Conservation (phyloP, 2,797 vertebrate species). For the Enteromius unitaeniatus region DNA sequence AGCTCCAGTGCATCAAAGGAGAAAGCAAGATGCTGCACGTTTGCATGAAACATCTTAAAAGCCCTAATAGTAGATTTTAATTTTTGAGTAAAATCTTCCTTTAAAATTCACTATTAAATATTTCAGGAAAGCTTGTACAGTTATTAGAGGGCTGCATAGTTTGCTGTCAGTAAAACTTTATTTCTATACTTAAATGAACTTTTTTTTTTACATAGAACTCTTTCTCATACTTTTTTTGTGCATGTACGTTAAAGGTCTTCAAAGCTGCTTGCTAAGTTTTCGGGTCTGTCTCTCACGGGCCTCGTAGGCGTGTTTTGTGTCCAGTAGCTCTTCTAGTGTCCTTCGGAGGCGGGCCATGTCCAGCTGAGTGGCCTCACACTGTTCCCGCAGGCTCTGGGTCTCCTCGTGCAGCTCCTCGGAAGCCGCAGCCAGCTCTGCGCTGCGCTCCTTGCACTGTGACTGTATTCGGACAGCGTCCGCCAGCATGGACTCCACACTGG, state of each 20-base stretch:
- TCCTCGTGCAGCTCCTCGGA: conserved; percentile 71
- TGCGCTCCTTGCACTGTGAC: conserved; percentile 72
- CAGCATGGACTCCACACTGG: conserved; percentile 78
- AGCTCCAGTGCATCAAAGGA: background rate
- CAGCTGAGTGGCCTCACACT: conserved; percentile 71
- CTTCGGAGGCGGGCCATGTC: conserved; percentile 76
- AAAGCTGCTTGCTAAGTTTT: conserved; percentile 82
- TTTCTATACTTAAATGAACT: background rate
- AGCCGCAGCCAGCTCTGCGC: conserved; percentile 68
- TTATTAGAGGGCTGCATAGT: background rate
- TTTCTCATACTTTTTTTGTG: background rate
- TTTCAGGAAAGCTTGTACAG: background rate
- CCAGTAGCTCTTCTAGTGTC: conserved; percentile 75
- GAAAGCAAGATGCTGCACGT: background rate
- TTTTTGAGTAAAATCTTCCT: background rate
- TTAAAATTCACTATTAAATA: background rate
- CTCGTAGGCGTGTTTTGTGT: conserved; percentile 78
- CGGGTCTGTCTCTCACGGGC: conserved; percentile 77
- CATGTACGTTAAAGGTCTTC: too few relatives aligned
- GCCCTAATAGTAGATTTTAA: background rate
- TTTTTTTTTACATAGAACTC: background rate
- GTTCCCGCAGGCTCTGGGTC: conserved; percentile 69
- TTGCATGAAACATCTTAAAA: background rate
- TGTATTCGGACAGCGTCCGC: conserved; percentile 72
- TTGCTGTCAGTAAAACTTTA: background rate